Conservation (phyloP, 1,140 invertebrate species). For the Heliconius congener region DNA sequence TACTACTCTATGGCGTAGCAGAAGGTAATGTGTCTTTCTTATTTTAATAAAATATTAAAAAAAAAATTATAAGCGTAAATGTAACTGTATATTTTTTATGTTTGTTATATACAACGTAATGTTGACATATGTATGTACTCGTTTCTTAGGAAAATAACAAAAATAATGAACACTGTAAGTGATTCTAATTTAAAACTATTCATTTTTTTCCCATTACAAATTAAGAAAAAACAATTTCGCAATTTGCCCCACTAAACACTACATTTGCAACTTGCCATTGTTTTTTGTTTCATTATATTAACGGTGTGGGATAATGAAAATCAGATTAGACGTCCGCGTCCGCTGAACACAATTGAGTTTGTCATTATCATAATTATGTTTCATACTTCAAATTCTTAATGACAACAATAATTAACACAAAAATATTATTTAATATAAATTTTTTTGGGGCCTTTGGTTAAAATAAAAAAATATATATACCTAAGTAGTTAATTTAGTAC, state of each 20-base stretch:
- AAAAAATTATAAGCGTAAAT: too few species aligned
- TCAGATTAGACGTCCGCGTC: conserved; percentile 25
- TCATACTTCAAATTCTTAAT: conserved; percentile 18
- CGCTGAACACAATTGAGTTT: conserved; percentile 26
- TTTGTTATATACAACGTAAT: too few species aligned
- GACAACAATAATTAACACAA: conserved; percentile 23
- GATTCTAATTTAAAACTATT: neutral
- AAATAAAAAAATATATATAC: too few species aligned
- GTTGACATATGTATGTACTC: neutral
- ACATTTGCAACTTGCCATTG: conserved; percentile 37
- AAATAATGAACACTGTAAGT: neutral
- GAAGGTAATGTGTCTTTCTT: too few species aligned
- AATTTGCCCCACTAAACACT: conserved; percentile 33
- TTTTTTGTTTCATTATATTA: conserved; percentile 28
- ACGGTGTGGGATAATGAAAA: conserved; percentile 37
- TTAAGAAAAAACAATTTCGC: conserved; percentile 30
- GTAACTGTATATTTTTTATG: too few species aligned
- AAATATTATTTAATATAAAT: neutral
- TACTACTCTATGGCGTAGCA: too few species aligned
- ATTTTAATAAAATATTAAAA: too few species aligned
- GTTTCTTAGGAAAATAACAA: neutral
- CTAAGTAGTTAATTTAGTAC: too few species aligned
- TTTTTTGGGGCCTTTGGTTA: neutral
- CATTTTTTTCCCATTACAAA: neutral
- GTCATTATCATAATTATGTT: conserved; percentile 24